Evolutionary conservation across 2,113 vertebrate species (phyloP).

Genomic region (Scophthalmus maximus): DNA sequence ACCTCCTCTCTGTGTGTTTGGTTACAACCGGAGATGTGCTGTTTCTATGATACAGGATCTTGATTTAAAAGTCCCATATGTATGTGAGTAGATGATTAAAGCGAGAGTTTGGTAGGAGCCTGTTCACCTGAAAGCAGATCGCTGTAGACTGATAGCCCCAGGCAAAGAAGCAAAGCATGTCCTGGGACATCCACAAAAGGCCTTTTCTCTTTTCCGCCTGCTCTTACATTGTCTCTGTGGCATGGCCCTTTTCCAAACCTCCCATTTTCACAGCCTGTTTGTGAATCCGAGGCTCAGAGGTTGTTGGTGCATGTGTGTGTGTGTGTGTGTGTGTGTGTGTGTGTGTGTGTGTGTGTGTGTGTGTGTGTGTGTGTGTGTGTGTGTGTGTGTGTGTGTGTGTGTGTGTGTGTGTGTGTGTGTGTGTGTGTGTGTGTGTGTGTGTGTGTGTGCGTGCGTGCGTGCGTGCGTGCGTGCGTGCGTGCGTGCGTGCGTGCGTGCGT

Average conservation of each 20-base stretch:
- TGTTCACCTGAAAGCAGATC: slow-evolving; percentile 20
- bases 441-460: slow-evolving; percentile 19
- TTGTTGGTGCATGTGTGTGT: slow-evolving; percentile 2
- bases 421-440: background rate
- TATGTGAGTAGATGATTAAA: slow-evolving; percentile 5
- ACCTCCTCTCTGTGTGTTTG: slow-evolving; percentile 18
- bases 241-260: slow-evolving; percentile 40
- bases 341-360: background rate
- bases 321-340: background rate
- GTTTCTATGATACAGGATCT: slow-evolving; percentile 10
- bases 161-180: slow-evolving; percentile 31
- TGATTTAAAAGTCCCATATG: slow-evolving; percentile 6
- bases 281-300: slow-evolving; percentile 16
- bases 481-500: slow-evolving; percentile 4
- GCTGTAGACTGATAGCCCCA: slow-evolving; percentile 5
- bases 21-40: slow-evolving; percentile 13
- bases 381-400: slow-evolving; percentile 21
- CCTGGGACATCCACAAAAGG: slow-evolving; percentile 17
- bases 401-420: background rate
- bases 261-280: slow-evolving; percentile 31
- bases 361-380: slow-evolving; percentile 17
- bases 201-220: slow-evolving; percentile 22
- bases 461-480: no score
- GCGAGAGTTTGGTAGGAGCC: slow-evolving; percentile 6
- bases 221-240: slow-evolving; percentile 30